Conservation (phyloP, 2,797 vertebrate species). For the Syngnathus rostellatus region DNA sequence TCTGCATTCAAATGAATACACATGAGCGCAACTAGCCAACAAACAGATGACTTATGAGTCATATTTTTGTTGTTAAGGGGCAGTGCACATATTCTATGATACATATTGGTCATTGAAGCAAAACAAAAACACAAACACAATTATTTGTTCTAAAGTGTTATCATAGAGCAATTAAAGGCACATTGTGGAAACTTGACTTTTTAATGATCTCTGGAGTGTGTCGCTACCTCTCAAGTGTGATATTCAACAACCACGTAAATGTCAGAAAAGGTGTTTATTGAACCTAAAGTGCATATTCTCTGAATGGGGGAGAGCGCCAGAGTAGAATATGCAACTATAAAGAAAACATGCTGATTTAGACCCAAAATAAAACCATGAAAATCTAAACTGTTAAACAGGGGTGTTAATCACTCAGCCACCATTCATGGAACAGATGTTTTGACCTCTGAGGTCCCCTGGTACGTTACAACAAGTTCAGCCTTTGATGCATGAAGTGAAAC, state of each 20-base stretch:
- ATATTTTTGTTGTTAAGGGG: not conserved
- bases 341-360: not conserved
- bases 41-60: not conserved
- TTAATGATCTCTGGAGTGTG: not conserved
- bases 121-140: not conserved
- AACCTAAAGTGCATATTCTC: not conserved
- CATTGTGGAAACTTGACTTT: not conserved
- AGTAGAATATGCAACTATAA: not conserved
- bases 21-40: not conserved
- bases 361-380: not conserved
- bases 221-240: not conserved
- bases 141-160: not conserved
- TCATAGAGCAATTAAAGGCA: not conserved
- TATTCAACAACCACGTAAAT: not conserved
- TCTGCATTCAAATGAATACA: not conserved
- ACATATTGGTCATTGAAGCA: not conserved
- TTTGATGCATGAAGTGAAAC: not conserved
- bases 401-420: not conserved
- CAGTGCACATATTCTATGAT: too few species aligned
- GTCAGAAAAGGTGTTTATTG: too few species aligned
- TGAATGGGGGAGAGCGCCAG: not conserved
- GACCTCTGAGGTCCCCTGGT: not conserved
- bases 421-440: not conserved
- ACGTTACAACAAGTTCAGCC: not conserved
- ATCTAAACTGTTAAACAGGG: not conserved